These are phyloP conservation scores for Eurypyga helias DNA, from an alignment of 2,113 vertebrate species.

Conservation along the genomic window DNA sequence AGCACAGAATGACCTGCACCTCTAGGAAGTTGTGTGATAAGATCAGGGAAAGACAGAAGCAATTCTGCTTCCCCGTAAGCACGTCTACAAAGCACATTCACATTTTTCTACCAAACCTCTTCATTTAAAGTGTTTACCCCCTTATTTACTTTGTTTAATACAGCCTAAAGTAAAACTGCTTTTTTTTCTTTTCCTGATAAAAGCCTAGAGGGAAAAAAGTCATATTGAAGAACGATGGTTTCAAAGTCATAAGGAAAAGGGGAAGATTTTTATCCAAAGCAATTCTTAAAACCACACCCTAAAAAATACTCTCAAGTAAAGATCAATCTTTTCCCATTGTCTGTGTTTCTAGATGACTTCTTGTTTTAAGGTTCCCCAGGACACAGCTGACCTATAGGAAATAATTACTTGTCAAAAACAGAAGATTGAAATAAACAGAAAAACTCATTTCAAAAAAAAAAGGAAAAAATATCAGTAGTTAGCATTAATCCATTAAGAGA, in stretches of 20 bases:
- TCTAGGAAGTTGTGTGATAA: background rate
- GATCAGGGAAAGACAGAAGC: background rate
- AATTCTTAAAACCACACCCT: background rate
- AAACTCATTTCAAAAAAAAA: background rate
- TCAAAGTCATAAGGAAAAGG: background rate
- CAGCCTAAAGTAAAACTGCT: background rate
- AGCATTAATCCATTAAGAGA: background rate
- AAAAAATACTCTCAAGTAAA: background rate
- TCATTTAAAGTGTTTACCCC: background rate
- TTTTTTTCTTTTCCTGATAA: background rate
- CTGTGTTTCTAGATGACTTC: background rate
- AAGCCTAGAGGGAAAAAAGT: background rate
- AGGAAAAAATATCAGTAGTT: background rate
- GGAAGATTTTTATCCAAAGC: background rate
- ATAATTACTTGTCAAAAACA: background rate
- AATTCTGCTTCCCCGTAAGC: background rate
- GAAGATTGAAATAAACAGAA: background rate
- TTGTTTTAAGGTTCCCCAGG: background rate
- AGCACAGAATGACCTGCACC: background rate
- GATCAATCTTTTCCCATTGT: background rate
- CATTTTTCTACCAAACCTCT: background rate
- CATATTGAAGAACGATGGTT: background rate
- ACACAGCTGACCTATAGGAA: background rate
- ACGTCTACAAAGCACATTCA: background rate
- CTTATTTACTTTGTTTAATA: background rate